Conservation (phyloP, 2,888 invertebrate species). For the Dolichopus griseipennis region DNA sequence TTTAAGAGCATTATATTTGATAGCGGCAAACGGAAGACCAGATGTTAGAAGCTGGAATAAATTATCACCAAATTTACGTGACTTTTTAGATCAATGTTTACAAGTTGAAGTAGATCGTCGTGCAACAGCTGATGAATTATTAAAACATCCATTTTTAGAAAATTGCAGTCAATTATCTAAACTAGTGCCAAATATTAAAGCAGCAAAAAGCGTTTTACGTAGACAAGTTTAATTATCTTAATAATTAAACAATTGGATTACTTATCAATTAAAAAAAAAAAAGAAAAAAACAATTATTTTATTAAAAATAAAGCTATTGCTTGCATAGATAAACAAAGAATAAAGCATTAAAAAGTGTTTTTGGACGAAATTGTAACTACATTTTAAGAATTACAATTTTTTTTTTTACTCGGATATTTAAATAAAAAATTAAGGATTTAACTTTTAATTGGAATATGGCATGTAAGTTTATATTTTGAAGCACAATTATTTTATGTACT, state of each 20-base stretch:
- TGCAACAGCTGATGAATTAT: conserved; percentile 75
- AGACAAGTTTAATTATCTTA: conserved; percentile 33
- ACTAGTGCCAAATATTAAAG: conserved; percentile 80
- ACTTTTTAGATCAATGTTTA: conserved; percentile 80
- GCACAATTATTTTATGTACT: too few relatives aligned
- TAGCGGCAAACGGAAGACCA: conserved; percentile 91
- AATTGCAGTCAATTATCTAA: conserved; percentile 73
- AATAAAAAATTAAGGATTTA: too few relatives aligned
- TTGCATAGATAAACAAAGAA: background rate
- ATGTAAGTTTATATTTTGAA: too few relatives aligned
- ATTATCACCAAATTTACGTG: conserved; percentile 66
- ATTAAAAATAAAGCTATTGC: background rate
- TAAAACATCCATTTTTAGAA: conserved; percentile 84
- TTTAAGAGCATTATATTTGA: conserved; percentile 82
- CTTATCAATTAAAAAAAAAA: background rate
- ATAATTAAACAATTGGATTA: background rate
- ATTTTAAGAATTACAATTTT: too few relatives aligned
- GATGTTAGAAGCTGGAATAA: conserved; percentile 75
- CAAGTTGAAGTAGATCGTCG: conserved; percentile 84
- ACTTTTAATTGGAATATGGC: too few relatives aligned
- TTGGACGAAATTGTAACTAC: background rate
- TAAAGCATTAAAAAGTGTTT: background rate
- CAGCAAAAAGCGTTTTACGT: conserved; percentile 73
- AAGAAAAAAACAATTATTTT: background rate
- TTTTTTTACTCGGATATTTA: too few relatives aligned